These are phyloP conservation scores for Knipowitschia caucasica DNA, from an alignment of 2,797 vertebrate genomes.

Conservation along the genomic window DNA sequence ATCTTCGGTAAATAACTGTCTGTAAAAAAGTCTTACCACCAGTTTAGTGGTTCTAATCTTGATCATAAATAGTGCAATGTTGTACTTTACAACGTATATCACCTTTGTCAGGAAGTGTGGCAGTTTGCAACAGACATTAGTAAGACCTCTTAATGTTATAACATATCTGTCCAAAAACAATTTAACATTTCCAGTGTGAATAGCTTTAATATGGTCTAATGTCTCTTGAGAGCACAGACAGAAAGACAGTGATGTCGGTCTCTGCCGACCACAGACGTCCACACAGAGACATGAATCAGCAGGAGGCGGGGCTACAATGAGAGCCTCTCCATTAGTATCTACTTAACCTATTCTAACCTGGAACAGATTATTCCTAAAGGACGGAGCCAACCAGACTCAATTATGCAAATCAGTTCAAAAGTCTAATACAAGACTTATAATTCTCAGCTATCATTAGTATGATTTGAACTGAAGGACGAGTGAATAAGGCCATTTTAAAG, in stretches of 20 bases:
- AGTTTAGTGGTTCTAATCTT: too few species aligned
- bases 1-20: too few species aligned
- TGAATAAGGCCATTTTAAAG: neutral
- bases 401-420: neutral
- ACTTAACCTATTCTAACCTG: constrained; percentile 37
- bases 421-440: neutral
- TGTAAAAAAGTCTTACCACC: too few species aligned
- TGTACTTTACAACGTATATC: too few species aligned
- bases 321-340: constrained; percentile 46
- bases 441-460: neutral
- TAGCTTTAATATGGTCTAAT: too few species aligned
- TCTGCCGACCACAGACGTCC: constrained; percentile 27
- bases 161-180: too few species aligned
- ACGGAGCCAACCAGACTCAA: constrained; percentile 32
- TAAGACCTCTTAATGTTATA: too few species aligned
- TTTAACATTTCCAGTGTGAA: too few species aligned
- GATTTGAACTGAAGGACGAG: too few species aligned
- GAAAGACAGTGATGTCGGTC: constrained; percentile 25
- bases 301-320: constrained; percentile 43
- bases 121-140: too few species aligned
- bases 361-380: constrained; percentile 35
- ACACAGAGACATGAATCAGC: constrained; percentile 27
- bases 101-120: too few species aligned
- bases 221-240: neutral
- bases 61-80: too few species aligned